phyloP scores from a whole-genome alignment of 2,113 vertebrate species.

The Carollia perspicillata region DNA sequence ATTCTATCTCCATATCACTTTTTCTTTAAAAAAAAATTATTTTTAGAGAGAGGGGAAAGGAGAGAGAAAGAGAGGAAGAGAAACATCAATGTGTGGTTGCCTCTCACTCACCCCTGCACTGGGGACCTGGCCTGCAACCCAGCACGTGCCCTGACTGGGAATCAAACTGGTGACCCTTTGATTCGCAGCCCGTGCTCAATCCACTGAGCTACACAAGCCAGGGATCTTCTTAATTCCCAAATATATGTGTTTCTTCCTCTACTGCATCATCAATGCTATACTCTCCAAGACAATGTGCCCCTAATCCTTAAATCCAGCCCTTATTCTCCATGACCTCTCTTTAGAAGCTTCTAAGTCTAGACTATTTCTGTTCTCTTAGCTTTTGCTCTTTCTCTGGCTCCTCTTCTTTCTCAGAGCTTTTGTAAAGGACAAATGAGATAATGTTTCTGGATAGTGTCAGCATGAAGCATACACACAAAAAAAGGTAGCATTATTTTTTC shows the following conservation, averaged over 20 bases:
- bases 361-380: neutral
- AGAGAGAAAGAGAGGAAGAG: too few species aligned
- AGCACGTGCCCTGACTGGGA: too few species aligned
- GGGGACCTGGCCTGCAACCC: too few species aligned
- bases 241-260: neutral
- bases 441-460: neutral
- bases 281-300: neutral
- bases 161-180: too few species aligned
- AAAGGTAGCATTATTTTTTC: neutral
- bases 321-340: neutral
- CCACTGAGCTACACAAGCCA: too few species aligned
- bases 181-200: too few species aligned
- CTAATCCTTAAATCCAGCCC: neutral
- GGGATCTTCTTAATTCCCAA: neutral
- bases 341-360: neutral
- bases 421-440: neutral
- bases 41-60: too few species aligned
- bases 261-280: neutral
- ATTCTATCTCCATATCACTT: neutral
- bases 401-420: neutral
- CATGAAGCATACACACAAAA: neutral
- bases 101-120: too few species aligned
- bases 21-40: neutral
- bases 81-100: too few species aligned
- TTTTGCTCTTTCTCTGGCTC: neutral